Conservation (phyloP, 1,140 invertebrate genomes). For the Drosophila obscura region DNA sequence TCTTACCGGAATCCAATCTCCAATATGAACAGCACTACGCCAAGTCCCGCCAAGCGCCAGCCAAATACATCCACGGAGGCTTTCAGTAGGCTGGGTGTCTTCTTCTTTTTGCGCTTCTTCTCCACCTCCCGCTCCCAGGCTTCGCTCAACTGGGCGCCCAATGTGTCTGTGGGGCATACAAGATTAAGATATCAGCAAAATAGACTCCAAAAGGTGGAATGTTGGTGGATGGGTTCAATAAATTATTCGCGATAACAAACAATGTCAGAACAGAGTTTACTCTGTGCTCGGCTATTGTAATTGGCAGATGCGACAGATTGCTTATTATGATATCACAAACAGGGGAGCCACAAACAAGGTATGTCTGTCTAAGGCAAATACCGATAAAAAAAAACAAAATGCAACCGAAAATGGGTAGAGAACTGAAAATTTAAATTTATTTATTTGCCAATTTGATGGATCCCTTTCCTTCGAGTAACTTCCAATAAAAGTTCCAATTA, state of each 20-base stretch:
- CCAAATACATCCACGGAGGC: conserved; percentile 74
- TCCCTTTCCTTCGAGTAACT: no score
- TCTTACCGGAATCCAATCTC: conserved; percentile 82
- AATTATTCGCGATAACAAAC: conserved; percentile 18
- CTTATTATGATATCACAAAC: conserved; percentile 6
- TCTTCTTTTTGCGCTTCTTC: conserved; percentile 71
- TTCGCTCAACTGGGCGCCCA: conserved; percentile 67
- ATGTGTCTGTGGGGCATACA: conserved; percentile 42
- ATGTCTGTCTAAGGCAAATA: not conserved
- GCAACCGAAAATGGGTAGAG: no score
- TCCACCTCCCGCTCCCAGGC: conserved; percentile 79
- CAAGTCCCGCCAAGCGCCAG: conserved; percentile 68
- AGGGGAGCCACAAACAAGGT: not conserved
- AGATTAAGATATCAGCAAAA: conserved; percentile 36
- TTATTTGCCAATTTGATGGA: no score
- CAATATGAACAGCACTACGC: conserved; percentile 67
- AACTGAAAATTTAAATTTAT: no score
- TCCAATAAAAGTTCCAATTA: no score
- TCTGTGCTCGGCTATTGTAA: not conserved
- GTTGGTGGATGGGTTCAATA: conserved; percentile 7
- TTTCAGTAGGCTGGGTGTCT: conserved; percentile 70
- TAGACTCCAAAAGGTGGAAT: conserved; percentile 7
- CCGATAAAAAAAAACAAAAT: no score
- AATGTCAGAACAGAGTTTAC: not conserved
- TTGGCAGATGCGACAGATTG: conserved; percentile 8